These are phyloP conservation scores for Pachyuromys duprasi DNA, from an alignment of 2,797 vertebrate genomes.

Conservation along the genomic window DNA sequence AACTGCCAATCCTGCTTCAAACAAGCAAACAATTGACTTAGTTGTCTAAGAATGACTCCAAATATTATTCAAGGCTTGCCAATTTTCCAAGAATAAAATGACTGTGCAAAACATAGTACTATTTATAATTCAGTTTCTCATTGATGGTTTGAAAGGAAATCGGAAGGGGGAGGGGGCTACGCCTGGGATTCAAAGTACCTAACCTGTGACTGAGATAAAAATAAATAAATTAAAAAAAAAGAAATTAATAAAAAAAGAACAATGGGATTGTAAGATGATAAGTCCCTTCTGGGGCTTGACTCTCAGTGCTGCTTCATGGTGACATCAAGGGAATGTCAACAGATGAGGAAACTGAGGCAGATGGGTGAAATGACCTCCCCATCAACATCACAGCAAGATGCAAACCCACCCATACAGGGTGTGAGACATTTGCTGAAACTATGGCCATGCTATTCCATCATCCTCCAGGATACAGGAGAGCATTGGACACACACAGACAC, in stretches of 20 bases:
- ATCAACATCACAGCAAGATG: background rate
- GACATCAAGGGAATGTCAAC: background rate
- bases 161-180: too few relatives aligned
- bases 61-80: background rate
- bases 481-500: background rate
- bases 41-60: constrained; percentile 8
- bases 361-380: background rate
- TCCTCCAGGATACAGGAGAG: background rate
- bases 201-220: too few relatives aligned
- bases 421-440: background rate
- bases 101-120: background rate
- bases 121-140: constrained; percentile 20
- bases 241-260: too few relatives aligned
- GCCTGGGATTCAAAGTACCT: too few relatives aligned
- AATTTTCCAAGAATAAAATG: constrained; percentile 48
- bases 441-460: background rate
- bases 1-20: background rate
- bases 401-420: background rate
- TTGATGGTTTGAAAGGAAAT: constrained; percentile 3
- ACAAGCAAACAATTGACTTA: background rate
- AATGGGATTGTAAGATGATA: background rate
- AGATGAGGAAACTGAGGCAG: constrained; percentile 31
- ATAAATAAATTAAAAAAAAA: too few relatives aligned
- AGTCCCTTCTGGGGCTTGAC: background rate
- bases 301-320: background rate